Conservation (phyloP, 1,140 invertebrate species). For the Ceratoteleas bidentatus region DNA sequence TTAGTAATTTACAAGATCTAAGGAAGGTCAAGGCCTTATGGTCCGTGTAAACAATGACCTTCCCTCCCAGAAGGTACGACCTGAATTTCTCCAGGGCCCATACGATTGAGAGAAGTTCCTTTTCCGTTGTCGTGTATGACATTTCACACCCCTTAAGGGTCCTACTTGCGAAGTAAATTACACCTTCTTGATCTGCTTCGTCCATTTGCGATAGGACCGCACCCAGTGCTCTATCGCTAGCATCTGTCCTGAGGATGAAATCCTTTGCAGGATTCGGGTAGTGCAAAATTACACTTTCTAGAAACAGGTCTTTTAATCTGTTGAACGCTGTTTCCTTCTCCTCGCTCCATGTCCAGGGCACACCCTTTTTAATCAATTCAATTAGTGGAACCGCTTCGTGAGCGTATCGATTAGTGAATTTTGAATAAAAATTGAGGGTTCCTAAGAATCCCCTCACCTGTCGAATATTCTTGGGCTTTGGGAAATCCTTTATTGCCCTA, state of each 20-base stretch:
- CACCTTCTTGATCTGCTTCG: neutral
- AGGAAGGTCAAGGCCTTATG: too few relatives aligned
- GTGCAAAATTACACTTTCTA: neutral
- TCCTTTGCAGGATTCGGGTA: neutral
- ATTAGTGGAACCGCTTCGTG: constrained; percentile 31
- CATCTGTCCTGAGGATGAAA: neutral
- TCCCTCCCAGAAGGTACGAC: too few relatives aligned
- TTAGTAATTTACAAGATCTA: too few relatives aligned
- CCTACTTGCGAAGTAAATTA: neutral
- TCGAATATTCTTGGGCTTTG: constrained; percentile 17
- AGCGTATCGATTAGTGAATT: constrained; percentile 70
- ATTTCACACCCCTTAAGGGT: neutral
- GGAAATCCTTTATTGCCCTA: too few relatives aligned
- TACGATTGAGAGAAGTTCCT: too few relatives aligned
- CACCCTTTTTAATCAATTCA: constrained; percentile 27
- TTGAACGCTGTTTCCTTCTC: constrained; percentile 5
- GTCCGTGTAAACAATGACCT: too few relatives aligned
- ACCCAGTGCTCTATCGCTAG: neutral
- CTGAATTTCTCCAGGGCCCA: too few relatives aligned
- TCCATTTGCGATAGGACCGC: neutral
- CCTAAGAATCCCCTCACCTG: too few relatives aligned
- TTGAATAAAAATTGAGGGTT: constrained; percentile 77
- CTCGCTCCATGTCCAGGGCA: neutral
- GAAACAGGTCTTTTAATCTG: constrained; percentile 1
- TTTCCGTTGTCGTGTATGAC: too few relatives aligned